Conservation (phyloP, 2,113 vertebrate species). For the Caracal caracal region DNA sequence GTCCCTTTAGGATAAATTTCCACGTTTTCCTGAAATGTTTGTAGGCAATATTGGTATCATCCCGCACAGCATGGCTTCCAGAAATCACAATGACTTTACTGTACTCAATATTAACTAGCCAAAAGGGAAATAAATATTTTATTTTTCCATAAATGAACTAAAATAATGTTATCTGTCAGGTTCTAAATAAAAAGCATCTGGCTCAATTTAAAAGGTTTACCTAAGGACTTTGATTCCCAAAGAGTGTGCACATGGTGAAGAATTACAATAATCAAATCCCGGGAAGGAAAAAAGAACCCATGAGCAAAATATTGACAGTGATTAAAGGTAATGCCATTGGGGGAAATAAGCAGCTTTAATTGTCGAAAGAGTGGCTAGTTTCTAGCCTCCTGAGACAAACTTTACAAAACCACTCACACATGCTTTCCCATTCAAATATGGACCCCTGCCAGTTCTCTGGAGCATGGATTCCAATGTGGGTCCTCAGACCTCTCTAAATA, state of each 20-base stretch:
- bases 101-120: neutral
- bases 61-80: neutral
- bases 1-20: slow-evolving; percentile 24
- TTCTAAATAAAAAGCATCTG: slow-evolving; percentile 51
- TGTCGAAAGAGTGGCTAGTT: neutral
- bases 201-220: slow-evolving; percentile 16
- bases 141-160: slow-evolving; percentile 49
- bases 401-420: neutral
- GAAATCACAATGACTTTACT: slow-evolving; percentile 30
- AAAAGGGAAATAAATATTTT: slow-evolving; percentile 53
- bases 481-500: neutral
- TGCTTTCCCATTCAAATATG: neutral
- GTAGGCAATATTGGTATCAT: neutral
- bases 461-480: neutral
- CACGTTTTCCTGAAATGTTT: neutral
- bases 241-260: neutral
- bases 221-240: neutral
- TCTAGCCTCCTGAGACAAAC: neutral
- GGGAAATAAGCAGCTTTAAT: slow-evolving; percentile 25
- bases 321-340: slow-evolving; percentile 23
- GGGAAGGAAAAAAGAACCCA: neutral
- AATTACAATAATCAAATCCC: slow-evolving; percentile 45
- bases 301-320: slow-evolving; percentile 44
- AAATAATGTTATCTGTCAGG: neutral
- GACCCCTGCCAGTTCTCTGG: neutral